Evolutionary conservation across 2,888 invertebrate species (phyloP).

Genomic region (Gortyna flavago): DNA sequence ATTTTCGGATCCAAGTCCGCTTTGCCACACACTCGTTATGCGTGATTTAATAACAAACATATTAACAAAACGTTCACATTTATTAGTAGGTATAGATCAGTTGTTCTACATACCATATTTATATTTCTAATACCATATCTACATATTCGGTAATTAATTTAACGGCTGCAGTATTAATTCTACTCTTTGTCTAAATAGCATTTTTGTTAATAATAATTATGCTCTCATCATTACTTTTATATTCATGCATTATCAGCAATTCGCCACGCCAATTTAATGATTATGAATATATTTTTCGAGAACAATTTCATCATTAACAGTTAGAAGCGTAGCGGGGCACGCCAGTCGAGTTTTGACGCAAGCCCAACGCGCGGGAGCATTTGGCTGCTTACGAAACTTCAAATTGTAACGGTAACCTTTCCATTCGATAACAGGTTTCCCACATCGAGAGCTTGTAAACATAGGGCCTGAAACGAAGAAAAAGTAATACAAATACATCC

Average conservation of each 20-base stretch:
- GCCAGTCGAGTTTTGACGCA: slow-evolving; percentile 39
- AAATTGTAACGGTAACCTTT: slow-evolving; percentile 55
- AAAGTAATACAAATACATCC: neutral
- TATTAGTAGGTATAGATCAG: neutral
- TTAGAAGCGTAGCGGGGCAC: slow-evolving; percentile 44
- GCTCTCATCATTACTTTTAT: neutral
- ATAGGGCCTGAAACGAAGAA: slow-evolving; percentile 38
- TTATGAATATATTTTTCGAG: slow-evolving; percentile 36
- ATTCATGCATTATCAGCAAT: neutral
- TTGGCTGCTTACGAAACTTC: slow-evolving; percentile 14
- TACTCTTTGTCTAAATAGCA: slow-evolving; percentile 2
- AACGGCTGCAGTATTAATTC: neutral
- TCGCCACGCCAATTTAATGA: slow-evolving; percentile 22
- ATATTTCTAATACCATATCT: neutral
- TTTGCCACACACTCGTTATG: neutral
- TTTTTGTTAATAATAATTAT: neutral
- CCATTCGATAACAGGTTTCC: slow-evolving; percentile 69
- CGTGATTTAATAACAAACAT: neutral
- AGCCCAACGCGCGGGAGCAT: slow-evolving; percentile 24
- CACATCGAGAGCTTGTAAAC: slow-evolving; percentile 43
- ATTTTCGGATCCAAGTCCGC: neutral
- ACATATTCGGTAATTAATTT: neutral
- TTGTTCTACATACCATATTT: neutral
- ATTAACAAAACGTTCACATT: neutral
- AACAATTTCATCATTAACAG: slow-evolving; percentile 34